Percentiles rank a stretch among this genome's conserved stretches.
These are phyloP conservation scores for Crotophaga sulcirostris DNA, from an alignment of 2,113 vertebrate genomes.

Conservation along the genomic window DNA sequence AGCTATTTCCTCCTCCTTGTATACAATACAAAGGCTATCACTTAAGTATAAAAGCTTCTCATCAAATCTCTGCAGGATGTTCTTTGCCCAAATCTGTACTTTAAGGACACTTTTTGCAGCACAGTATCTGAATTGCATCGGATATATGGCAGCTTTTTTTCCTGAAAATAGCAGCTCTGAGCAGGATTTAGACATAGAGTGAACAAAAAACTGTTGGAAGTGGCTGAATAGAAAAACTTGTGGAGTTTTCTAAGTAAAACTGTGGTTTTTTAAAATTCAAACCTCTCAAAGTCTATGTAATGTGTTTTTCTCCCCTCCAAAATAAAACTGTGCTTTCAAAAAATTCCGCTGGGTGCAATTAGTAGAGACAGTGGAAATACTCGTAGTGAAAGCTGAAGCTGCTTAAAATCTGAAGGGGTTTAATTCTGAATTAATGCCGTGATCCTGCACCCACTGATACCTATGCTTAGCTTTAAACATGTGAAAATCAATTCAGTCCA, in stretches of 20 bases:
- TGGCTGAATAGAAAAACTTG: not conserved
- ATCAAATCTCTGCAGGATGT: constrained; percentile 13
- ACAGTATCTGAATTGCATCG: not conserved
- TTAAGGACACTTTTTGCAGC: constrained; percentile 1
- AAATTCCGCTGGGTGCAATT: constrained; percentile 40
- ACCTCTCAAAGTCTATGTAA: not conserved
- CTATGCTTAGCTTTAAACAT: not conserved
- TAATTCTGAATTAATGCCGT: not conserved
- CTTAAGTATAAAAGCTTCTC: constrained; percentile 42
- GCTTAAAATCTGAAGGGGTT: not conserved
- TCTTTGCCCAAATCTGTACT: constrained; percentile 12
- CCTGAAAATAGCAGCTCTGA: not conserved
- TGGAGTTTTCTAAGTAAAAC: not conserved
- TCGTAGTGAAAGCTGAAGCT: not conserved
- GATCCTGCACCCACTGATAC: not conserved
- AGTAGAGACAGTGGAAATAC: not conserved
- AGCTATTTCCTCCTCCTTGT: constrained; percentile 28
- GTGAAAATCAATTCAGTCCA: not conserved
- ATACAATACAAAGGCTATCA: not conserved
- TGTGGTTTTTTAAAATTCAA: not conserved
- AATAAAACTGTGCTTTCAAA: constrained; percentile 11
- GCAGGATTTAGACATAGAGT: not conserved
- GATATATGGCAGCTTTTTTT: not conserved
- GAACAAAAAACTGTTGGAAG: not conserved
- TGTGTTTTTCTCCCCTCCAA: not conserved